phyloP scores from a whole-genome alignment of 2,888 invertebrate genomes.

The Augochlorella aurata region DNA sequence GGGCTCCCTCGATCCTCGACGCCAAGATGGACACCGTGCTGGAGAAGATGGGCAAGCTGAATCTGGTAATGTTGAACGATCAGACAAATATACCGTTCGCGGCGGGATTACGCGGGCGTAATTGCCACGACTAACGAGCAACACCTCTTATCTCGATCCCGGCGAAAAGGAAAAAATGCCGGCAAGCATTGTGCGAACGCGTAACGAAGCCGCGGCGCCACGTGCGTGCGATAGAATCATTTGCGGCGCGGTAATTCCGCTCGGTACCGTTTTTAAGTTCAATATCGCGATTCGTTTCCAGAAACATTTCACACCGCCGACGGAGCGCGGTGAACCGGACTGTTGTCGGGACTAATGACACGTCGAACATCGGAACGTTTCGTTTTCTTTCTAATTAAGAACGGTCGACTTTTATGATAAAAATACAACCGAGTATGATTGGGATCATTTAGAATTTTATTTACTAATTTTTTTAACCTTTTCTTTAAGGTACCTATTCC shows the following conservation, averaged over 20 bases:
- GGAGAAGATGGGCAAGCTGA: slow-evolving; percentile 80
- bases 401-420: no score
- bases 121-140: slow-evolving; percentile 19
- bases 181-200: slow-evolving; percentile 23
- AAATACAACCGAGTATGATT: no score
- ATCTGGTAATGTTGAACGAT: slow-evolving; percentile 75
- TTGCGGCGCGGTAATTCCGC: slow-evolving; percentile 4
- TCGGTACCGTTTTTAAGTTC: slow-evolving; percentile 1
- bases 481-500: no score
- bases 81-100: neutral
- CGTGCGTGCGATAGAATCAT: slow-evolving; percentile 28
- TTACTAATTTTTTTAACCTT: no score
- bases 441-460: no score
- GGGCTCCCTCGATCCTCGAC: neutral
- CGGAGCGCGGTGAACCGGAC: neutral
- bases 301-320: neutral
- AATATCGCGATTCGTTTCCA: slow-evolving; percentile 1
- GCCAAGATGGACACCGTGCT: slow-evolving; percentile 77
- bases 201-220: slow-evolving; percentile 29
- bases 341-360: neutral
- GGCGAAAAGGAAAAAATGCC: neutral
- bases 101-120: slow-evolving; percentile 1
- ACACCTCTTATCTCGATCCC: slow-evolving; percentile 5
- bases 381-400: neutral
- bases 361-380: neutral